Percentiles rank a stretch among this genome's conserved stretches.
phyloP scores from a whole-genome alignment of 2,797 vertebrate genomes.

The Glossophaga mutica region DNA sequence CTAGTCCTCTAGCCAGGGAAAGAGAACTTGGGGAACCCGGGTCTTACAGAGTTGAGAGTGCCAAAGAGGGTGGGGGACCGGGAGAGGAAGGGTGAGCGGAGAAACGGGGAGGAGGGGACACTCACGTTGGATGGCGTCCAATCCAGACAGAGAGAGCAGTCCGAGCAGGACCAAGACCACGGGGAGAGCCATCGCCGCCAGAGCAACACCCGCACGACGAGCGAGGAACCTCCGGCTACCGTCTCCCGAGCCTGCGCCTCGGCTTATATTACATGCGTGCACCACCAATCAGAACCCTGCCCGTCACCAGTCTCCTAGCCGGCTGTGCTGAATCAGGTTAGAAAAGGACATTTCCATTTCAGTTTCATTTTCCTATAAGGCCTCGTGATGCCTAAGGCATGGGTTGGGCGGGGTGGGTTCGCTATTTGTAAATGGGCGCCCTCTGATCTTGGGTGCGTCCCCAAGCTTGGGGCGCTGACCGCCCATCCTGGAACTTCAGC shows the following conservation, averaged over 20 bases:
- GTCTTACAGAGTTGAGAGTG: neutral
- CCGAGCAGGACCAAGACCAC: neutral
- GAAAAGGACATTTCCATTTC: constrained; percentile 10
- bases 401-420: neutral
- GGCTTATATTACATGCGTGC: fast-evolving
- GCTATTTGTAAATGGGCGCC: too few relatives aligned
- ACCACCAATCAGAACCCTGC: constrained; percentile 39
- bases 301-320: constrained; percentile 53
- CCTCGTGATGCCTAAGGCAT: neutral
- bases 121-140: constrained; percentile 16
- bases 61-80: neutral
- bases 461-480: neutral
- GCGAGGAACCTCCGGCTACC: neutral
- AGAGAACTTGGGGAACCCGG: neutral
- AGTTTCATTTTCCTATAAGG: constrained; percentile 65
- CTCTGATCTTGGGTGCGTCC: neutral
- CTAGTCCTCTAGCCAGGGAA: neutral
- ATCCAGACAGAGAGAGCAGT: neutral
- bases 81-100: neutral
- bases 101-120: neutral
- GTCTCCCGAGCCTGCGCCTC: fast-evolving
- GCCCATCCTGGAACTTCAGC: neutral
- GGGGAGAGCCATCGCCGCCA: neutral
- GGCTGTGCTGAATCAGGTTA: neutral
- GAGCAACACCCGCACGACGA: fast-evolving